Base-by-base conservation (phyloP, 2,797 vertebrate species). In the Nothura maculosa region DNA sequence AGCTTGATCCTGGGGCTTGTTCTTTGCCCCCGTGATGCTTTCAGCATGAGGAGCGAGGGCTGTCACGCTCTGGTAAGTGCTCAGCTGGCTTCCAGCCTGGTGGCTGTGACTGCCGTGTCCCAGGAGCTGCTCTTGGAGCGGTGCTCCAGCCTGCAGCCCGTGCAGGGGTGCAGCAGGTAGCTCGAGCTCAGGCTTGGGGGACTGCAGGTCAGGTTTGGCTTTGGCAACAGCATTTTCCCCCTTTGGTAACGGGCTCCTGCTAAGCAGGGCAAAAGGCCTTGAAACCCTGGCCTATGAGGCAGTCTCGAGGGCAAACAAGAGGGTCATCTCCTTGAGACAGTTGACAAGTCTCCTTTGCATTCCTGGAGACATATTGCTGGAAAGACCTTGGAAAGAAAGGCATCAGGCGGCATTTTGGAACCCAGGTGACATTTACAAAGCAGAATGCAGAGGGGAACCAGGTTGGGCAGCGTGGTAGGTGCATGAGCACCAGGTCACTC, bases 381-480 rank as follows among this genome's bases (percentile, higher is more conserved):
- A 85, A 85, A 89, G 19, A 60, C 40, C 62, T 85, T 8, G 5
- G 64, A 79, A 82, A 91, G 32, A 87, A 70, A 91, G 58, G 57
- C 32, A 77, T 72, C 60, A 38, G 86, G 61, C 57, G 68, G 77
- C 47, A 68, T 88, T 94, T 92, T 85, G 72, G 79, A 92, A 61
- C 57, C 57, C 52, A 58, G 87, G 72, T 95, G 75, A 47, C 66
- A 91, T 93, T 90, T 95, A 62, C 62, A 38, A 81, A 63, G 50
- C 20, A 21, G 36, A 77, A 77, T 63, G 72, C 20, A 28, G 34
- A 79, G 25, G 42, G 0, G 0, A 93, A 85, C 50, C 24, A 10
- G 47, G 45, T 21, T 0, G 3, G 72, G 48, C 43, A 83, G 76
- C 60, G 55, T 40, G 66, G 43, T 68, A 60, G 47, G 22, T 0